Conservation (phyloP, 2,797 vertebrate genomes). For the Coreius guichenoti region DNA sequence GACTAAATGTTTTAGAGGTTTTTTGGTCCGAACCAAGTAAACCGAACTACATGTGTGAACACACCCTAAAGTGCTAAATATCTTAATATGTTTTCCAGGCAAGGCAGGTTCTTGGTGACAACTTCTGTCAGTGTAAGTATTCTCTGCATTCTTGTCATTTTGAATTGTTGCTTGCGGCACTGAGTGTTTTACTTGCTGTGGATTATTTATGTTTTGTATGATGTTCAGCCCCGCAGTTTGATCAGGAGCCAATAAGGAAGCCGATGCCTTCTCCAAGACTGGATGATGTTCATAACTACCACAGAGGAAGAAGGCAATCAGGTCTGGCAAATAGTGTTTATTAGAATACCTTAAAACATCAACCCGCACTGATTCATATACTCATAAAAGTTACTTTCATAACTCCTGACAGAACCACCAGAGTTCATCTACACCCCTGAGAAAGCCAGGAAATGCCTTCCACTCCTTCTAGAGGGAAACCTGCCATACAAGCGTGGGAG, state of each 20-base stretch:
- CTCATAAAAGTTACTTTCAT: not conserved
- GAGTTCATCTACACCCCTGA: slow-evolving; percentile 81
- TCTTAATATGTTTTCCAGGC: slow-evolving; percentile 74
- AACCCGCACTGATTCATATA: not conserved
- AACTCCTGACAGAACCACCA: slow-evolving; percentile 74
- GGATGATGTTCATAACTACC: slow-evolving; percentile 77
- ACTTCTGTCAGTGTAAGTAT: slow-evolving; percentile 84
- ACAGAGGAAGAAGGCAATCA: slow-evolving; percentile 84
- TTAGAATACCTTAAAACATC: not conserved
- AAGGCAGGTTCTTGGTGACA: slow-evolving; percentile 88
- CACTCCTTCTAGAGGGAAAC: slow-evolving; percentile 76
- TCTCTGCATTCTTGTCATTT: not conserved
- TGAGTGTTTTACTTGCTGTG: not conserved
- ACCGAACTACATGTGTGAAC: too few relatives aligned
- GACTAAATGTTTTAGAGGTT: too few relatives aligned
- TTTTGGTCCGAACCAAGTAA: too few relatives aligned
- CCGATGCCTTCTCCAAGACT: slow-evolving; percentile 73
- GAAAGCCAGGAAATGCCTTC: slow-evolving; percentile 79
- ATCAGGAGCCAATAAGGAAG: slow-evolving; percentile 76
- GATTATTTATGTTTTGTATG: slow-evolving; percentile 14
- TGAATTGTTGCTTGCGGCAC: not conserved
- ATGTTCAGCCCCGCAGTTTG: slow-evolving; percentile 74
- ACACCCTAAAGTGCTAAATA: not conserved
- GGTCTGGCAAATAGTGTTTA: slow-evolving; percentile 66
- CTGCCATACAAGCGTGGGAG: slow-evolving; percentile 75